These are phyloP conservation scores for Melospiza melodia DNA, from an alignment of 2,113 vertebrate genomes.

Conservation along the genomic window DNA sequence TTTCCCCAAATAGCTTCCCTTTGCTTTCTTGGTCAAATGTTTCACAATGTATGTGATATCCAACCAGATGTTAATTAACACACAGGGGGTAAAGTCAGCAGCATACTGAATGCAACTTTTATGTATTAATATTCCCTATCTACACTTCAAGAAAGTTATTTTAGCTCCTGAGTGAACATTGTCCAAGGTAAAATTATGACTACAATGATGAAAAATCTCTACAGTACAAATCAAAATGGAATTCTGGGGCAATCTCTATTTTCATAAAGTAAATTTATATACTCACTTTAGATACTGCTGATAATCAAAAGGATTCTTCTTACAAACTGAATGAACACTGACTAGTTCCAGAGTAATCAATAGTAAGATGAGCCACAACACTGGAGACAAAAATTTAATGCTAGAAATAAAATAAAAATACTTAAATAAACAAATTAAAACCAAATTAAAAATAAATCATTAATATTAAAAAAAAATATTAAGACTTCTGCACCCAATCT, in stretches of 20 bases:
- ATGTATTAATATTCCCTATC: background rate
- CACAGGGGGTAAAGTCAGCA: background rate
- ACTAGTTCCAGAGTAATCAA: slow-evolving; percentile 67
- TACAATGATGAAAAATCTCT: background rate
- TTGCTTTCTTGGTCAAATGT: background rate
- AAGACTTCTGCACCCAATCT: background rate
- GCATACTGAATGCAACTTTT: background rate
- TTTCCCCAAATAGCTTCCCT: background rate
- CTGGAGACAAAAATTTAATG: slow-evolving; percentile 55
- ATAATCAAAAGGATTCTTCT: slow-evolving; percentile 49
- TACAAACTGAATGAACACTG: slow-evolving; percentile 33
- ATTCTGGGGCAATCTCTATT: background rate
- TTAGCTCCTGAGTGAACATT: background rate
- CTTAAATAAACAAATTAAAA: background rate
- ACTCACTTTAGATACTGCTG: slow-evolving; percentile 79
- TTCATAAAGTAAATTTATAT: background rate
- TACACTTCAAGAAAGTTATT: background rate
- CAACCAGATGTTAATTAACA: background rate
- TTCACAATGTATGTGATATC: background rate
- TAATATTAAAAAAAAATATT: background rate
- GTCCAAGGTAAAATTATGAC: background rate
- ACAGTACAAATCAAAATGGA: background rate
- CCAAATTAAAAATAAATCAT: background rate
- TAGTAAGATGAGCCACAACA: slow-evolving; percentile 65
- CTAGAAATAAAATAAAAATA: slow-evolving; percentile 35